Evolutionary conservation across 2,113 vertebrate species (phyloP), one percentile per base, ranked within the genome.

Genomic region (Prunella fulvescens): DNA sequence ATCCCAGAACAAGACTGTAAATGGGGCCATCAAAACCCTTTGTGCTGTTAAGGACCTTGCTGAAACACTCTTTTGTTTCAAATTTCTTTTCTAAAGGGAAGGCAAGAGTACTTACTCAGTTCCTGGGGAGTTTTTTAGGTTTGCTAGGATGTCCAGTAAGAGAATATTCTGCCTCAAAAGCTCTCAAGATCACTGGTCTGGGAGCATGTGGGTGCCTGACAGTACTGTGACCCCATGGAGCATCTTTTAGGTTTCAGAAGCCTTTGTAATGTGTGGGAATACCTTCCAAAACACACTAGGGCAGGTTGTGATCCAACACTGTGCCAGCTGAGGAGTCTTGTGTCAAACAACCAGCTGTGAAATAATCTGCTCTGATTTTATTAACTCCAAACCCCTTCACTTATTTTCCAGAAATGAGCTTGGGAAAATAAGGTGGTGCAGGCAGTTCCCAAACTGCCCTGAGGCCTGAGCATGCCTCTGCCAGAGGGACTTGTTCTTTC

Each of bases 51-150:
- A 86, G 47, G 56, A 90, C 51, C 56, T 91, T 81, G 51, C 69
- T 86, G 94, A 94, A 95, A 44, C 15, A 7, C 56, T 53, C 61
- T 78, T 93, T 66, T 54, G 60, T 89, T 95, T 89, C 84, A 54
- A 70, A 45, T 84, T 62, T 74, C 14, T 88, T 80, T 88, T 65
- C 81, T 92, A 50, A 81, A 58, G 19, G n/a, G 29, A 78, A 58
- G 19, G 69, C 67, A 81, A 39, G 58, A 58, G 60, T 61, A 33
- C 33, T 90, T 80, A 48, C 35, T 73, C 29, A 10, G 22, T 70
- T 90, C n/a, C 60, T 9, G 2, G 26, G 47, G 44, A 33, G 16
- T 31, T 67, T 64, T 61, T 77, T 47, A 40, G 19, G 45, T 93
- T 79, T 90, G 26, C 40, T 64, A 26, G 29, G 33, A 33, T 42